Percentiles rank a stretch among this genome's conserved stretches.
Evolutionary conservation across 2,113 vertebrate genomes (phyloP).

Genomic region (Eira barbara): DNA sequence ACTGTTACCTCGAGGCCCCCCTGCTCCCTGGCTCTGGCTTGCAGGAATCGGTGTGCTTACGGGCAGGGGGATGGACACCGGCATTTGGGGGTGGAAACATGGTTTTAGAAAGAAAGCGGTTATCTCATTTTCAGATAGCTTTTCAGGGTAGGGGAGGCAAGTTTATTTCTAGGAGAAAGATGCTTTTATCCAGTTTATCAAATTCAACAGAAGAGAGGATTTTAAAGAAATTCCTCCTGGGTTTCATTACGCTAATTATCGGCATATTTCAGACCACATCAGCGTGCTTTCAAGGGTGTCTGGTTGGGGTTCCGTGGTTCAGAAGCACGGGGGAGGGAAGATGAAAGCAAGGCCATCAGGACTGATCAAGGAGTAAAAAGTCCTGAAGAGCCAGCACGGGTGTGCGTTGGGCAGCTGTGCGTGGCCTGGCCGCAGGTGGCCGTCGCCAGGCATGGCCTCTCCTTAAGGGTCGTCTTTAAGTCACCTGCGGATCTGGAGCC

Average conservation of each 20-base stretch:
- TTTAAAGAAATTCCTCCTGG: slow-evolving; percentile 87
- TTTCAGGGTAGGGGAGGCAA: not conserved
- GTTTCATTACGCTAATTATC: slow-evolving; percentile 97
- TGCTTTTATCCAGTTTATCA: slow-evolving; percentile 72
- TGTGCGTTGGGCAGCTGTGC: not conserved
- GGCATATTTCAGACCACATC: slow-evolving; percentile 88
- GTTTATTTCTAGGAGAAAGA: slow-evolving; percentile 58
- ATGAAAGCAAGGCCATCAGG: slow-evolving; percentile 90
- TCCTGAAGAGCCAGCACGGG: slow-evolving; percentile 63
- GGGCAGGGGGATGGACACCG: no score
- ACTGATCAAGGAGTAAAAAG: slow-evolving; percentile 85
- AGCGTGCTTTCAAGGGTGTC: slow-evolving; percentile 90
- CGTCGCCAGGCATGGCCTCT: not conserved
- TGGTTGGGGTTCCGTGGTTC: slow-evolving; percentile 91
- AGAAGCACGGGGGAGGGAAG: slow-evolving; percentile 85
- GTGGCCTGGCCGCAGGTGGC: not conserved
- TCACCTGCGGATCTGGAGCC: not conserved
- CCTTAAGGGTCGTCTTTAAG: not conserved
- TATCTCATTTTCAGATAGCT: slow-evolving; percentile 4
- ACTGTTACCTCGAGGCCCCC: not conserved
- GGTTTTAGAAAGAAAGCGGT: not conserved
- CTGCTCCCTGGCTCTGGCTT: not conserved
- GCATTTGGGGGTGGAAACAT: fast-evolving
- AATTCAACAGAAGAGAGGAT: slow-evolving; percentile 76
- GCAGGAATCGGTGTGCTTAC: not conserved